Evolutionary conservation across 2,888 invertebrate genomes (phyloP), one percentile per base, ranked within the genome.

Genomic region (Acanthococcus lagerstroemiae): DNA sequence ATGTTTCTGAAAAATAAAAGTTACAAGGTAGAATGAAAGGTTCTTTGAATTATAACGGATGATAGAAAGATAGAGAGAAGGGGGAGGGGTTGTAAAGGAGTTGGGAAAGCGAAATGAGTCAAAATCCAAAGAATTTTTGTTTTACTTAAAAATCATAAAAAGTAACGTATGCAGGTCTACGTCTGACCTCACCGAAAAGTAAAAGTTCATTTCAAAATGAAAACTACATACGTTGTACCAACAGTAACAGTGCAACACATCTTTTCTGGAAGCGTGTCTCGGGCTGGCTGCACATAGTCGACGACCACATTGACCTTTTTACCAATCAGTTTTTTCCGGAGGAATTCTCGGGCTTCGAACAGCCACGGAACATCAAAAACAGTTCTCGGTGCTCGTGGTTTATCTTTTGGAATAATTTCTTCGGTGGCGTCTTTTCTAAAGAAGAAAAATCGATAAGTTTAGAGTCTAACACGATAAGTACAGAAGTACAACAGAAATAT

Each of bases 311-410:
- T 88, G 0, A 96, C 92, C 76, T 88, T 91, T 76, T 97, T 97
- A 57, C 95, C 94, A 73, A 99, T 86, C 15, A 99, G 80, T 75
- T 95, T 94, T 75, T 95, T 96, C 50, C 99, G 83, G 44, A 99
- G 80, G 75, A 90, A 97, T 78, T 99, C 99, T 61, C 99, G 84
- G 0, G 96, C 95, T 77, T 99, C 99, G 76, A 89, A 96, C 93
- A 99, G 92, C 84, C 90, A 95, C 1, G 99, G 99, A 74, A 97
- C 99, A 76, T 97, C 99, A 0, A 99, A 81, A 0, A 96, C 94
- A 54, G 68, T 67, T 52, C 69, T 30, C 4, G 70, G 69, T 12
- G 69, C 67, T 22, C 69, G 27, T 19, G 70, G 65, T 26, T 67
- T 65, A 21, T 72, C 71, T 66, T 69, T 72, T 52, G 69, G 65